phyloP scores from a whole-genome alignment of 2,888 invertebrate genomes.

The Lochmaea capreae region DNA sequence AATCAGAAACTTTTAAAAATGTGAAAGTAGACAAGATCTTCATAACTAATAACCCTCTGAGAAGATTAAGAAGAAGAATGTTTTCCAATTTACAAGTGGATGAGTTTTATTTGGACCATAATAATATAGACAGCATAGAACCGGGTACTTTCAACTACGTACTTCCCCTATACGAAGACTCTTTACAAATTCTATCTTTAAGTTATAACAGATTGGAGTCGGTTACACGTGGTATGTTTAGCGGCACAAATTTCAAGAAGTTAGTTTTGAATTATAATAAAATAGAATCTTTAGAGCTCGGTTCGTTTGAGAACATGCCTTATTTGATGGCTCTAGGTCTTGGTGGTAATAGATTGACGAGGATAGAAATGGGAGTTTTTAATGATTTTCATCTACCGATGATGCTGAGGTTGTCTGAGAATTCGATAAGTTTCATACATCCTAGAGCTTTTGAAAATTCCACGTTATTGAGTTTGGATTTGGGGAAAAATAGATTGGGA shows the following conservation, averaged over 20 bases:
- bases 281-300: slow-evolving; percentile 22
- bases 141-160: slow-evolving; percentile 30
- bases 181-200: slow-evolving; percentile 22
- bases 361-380: slow-evolving; percentile 23
- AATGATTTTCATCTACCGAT: slow-evolving; percentile 19
- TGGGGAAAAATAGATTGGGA: slow-evolving; percentile 15
- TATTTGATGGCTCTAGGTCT: slow-evolving; percentile 24
- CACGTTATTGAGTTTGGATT: slow-evolving; percentile 24
- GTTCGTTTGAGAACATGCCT: slow-evolving; percentile 29
- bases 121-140: slow-evolving; percentile 23
- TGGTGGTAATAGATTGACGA: slow-evolving; percentile 13
- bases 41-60: slow-evolving; percentile 17
- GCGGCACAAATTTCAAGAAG: slow-evolving; percentile 28
- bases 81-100: slow-evolving; percentile 17
- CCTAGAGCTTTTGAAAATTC: slow-evolving; percentile 29
- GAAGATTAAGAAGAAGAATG: slow-evolving; percentile 14
- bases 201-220: slow-evolving; percentile 17
- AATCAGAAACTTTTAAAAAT: slow-evolving; percentile 25
- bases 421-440: slow-evolving; percentile 17
- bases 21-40: slow-evolving; percentile 14
- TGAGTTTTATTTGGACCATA: slow-evolving; percentile 22
- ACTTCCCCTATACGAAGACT: slow-evolving; percentile 16
- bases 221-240: slow-evolving; percentile 24
- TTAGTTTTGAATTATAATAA: slow-evolving; percentile 15
- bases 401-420: slow-evolving; percentile 16